Conservation (phyloP, 1,140 invertebrate genomes). For the Drosophila bifasciata region DNA sequence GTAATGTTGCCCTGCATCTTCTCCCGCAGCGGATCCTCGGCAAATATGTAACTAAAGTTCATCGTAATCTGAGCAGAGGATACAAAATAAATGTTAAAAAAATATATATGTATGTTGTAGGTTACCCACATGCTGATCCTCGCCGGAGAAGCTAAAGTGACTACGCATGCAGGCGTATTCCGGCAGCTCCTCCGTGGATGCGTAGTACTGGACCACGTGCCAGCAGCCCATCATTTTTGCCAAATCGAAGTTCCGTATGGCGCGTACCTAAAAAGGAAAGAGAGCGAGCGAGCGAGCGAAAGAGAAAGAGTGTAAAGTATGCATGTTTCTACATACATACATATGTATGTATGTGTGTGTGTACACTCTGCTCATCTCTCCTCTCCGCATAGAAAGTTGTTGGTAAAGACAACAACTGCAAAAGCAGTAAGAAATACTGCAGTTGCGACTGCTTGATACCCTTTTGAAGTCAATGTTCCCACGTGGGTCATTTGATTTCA, state of each 20-base stretch:
- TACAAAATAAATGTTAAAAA: neutral
- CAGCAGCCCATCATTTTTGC: constrained; percentile 89
- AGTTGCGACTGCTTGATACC: too few relatives aligned
- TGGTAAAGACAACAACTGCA: too few relatives aligned
- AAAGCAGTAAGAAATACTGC: too few relatives aligned
- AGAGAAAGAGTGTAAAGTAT: too few relatives aligned
- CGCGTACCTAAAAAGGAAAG: constrained; percentile 81
- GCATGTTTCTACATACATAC: too few relatives aligned
- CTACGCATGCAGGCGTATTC: constrained; percentile 93
- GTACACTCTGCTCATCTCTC: too few relatives aligned
- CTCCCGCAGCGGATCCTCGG: constrained; percentile 92
- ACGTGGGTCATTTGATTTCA: too few relatives aligned
- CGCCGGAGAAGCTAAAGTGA: constrained; percentile 86
- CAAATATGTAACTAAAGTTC: constrained; percentile 94
- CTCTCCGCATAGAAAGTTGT: too few relatives aligned
- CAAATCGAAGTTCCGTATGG: constrained; percentile 85
- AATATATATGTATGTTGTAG: neutral
- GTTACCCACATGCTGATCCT: constrained; percentile 73
- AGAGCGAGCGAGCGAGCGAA: neutral
- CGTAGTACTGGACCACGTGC: constrained; percentile 94
- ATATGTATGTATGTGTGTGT: too few relatives aligned
- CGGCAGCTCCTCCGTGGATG: constrained; percentile 92
- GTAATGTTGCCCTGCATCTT: constrained; percentile 92
- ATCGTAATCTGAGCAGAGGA: constrained; percentile 87
- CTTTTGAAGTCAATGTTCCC: too few relatives aligned